Evolutionary conservation across 2,113 vertebrate genomes (phyloP), one percentile per base, ranked within the genome.

Genomic region (Brachypodius melanocephalos): DNA sequence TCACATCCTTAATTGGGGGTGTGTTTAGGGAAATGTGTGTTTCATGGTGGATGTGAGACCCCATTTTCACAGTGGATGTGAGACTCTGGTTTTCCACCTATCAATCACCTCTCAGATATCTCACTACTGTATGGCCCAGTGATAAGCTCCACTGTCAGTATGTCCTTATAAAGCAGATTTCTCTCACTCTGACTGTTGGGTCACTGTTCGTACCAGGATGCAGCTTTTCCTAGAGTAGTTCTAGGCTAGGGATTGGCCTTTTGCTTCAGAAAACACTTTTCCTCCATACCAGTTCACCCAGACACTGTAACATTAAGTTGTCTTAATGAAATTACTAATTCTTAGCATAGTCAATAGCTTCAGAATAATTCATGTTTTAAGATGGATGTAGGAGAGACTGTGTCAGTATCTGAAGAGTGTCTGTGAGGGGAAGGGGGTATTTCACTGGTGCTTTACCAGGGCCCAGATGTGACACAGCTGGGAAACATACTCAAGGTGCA

Each of bases 1-100:
- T 75, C 26, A 48, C 8, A 40, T 5, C 15, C 13, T 51, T 10
- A 51, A 38, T 17, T 0, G 2, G 4, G 20, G 7, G 3, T 67
- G 20, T 36, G 10, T 51, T 76, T 26, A 51, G 31, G 17, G 71
- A 49, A 58, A 42, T 51, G 25, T 9, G 21, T 59, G 42, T 38
- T 65, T 52, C 42, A 25, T 5, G 7, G 40, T 31, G 46, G 18
- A 10, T 42, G 18, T 52, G 68, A 68, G 43, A 59, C 14, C 5
- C 13, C 28, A 46, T 65, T 82, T 43, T 51, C 49, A 40, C 28
- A 16, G 28, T 12, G 38, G 17, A 6, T 40, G 16, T 49, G 58
- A 76, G 17, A 66, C 14, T 57, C 40, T 34, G 25, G 10, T 15
- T 77, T 84, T 51, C 22, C 38, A 75, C 18, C 2, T 29, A 0